Evolutionary conservation across 2,113 vertebrate genomes (phyloP).

Genomic region (Onychostruthus taczanowskii): DNA sequence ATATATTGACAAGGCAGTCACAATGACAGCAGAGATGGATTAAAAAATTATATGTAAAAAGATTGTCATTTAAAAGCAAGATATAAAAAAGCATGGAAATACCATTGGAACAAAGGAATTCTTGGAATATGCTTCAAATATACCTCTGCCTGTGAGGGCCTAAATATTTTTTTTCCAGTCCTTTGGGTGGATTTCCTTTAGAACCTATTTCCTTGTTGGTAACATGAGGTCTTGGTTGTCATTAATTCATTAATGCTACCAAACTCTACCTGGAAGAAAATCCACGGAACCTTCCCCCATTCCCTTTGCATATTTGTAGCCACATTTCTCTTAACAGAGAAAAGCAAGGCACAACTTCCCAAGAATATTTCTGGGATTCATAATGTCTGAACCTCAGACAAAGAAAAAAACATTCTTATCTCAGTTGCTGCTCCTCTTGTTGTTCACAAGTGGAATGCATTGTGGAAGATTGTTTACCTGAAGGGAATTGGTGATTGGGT

Average conservation of each 20-base stretch:
- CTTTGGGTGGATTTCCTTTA: neutral
- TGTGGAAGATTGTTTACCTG: too few species aligned
- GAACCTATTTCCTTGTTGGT: neutral
- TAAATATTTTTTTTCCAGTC: neutral
- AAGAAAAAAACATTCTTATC: too few species aligned
- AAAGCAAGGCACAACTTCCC: too few species aligned
- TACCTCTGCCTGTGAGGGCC: neutral
- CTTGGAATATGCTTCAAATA: neutral
- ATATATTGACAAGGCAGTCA: neutral
- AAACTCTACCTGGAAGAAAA: neutral
- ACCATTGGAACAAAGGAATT: neutral
- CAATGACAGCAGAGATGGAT: neutral
- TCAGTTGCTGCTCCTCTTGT: too few species aligned
- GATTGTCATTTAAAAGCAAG: neutral
- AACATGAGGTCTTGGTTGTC: fast-evolving
- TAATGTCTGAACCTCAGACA: too few species aligned
- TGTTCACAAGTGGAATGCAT: too few species aligned
- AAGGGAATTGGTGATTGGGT: too few species aligned
- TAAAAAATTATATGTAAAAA: neutral
- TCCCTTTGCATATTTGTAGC: neutral
- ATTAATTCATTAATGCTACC: neutral
- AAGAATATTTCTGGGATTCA: too few species aligned
- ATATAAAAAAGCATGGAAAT: neutral
- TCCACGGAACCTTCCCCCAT: fast-evolving
- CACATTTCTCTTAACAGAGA: too few species aligned